Base-by-base conservation (phyloP, 2,888 invertebrate species). In the Yponomeuta cagnagella region DNA sequence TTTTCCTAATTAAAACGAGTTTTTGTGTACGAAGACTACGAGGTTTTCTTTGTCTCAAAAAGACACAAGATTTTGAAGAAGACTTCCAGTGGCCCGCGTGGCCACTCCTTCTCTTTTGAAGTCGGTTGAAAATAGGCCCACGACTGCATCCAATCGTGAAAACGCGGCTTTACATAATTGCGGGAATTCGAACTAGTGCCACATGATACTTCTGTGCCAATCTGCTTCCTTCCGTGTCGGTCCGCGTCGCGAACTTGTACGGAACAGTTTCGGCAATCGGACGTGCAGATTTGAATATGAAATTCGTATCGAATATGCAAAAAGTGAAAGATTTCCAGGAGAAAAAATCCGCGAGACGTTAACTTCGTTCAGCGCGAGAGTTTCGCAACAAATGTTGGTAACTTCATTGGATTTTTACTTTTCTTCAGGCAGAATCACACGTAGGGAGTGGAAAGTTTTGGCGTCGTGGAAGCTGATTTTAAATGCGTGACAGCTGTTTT, bases 291-390 rank as follows among this genome's bases (percentile, higher is more conserved):
- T 77, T 77, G 76, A 77, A 78, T 81, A 78, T 78, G 76, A 78
- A 82, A 79, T 80, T 73, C 72, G 68, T 73, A 77, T 81, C 76
- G 79, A 78, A 80, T 79, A 81, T 81, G 78, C 78, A 79, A 78
- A 80, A 78, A 74, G 71, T 66, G 70, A 23, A 70, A 76, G 75
- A 77, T 75, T 77, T 76, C 74, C 71, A 64, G 68, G n/a, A 30
- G 63, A 70, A 70, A 58, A 58, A 58, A 58, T 15, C 15, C 43
- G 5, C 71, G 72, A 75, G 76, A 65, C 75, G 76, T 64, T 75
- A 77, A 77, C 73, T 76, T 73, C 72, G 74, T 74, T 74, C 68
- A 70, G 72, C 71, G 72, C 73, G 70, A 64, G 71, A 64, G 30
- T 65, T 30, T 65, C 9, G 33, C 65, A 65, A 65, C 33, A 65